phyloP scores from a whole-genome alignment of 2,888 invertebrate species.

The Drosophila fulvimacula region DNA sequence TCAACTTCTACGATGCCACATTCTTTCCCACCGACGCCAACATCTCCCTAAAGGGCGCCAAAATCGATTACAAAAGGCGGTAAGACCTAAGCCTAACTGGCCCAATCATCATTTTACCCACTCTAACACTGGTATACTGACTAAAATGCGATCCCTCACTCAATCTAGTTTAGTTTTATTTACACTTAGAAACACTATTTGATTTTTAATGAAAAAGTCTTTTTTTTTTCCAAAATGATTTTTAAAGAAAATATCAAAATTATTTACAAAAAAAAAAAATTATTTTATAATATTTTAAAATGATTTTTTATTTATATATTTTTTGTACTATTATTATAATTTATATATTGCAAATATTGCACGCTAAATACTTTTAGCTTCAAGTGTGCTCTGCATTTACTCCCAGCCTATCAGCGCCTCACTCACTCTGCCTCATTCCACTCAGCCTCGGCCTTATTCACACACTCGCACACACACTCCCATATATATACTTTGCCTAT shows the following conservation, averaged over 20 bases:
- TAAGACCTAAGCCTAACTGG: constrained; percentile 40
- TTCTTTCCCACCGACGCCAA: constrained; percentile 94
- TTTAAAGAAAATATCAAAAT: neutral
- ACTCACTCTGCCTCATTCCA: neutral
- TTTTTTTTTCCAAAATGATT: neutral
- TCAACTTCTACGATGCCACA: constrained; percentile 95
- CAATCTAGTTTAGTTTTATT: too few relatives aligned
- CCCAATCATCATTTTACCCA: neutral
- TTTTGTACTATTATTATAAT: too few relatives aligned
- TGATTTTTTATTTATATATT: too few relatives aligned
- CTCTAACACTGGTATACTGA: neutral
- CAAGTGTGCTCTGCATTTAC: neutral
- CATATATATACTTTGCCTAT: neutral
- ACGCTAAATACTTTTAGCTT: neutral
- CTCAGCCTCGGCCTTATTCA: neutral
- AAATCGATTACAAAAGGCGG: constrained; percentile 86
- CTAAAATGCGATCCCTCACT: neutral
- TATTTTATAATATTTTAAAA: too few relatives aligned
- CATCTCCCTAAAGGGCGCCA: constrained; percentile 88
- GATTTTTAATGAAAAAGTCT: neutral
- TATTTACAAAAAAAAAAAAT: too few relatives aligned
- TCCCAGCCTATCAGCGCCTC: neutral
- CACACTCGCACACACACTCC: constrained; percentile 8
- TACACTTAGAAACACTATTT: too few relatives aligned
- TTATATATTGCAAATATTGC: neutral